phyloP scores from a whole-genome alignment of 1,140 invertebrate genomes.

The Drosophila ohnishii region DNA sequence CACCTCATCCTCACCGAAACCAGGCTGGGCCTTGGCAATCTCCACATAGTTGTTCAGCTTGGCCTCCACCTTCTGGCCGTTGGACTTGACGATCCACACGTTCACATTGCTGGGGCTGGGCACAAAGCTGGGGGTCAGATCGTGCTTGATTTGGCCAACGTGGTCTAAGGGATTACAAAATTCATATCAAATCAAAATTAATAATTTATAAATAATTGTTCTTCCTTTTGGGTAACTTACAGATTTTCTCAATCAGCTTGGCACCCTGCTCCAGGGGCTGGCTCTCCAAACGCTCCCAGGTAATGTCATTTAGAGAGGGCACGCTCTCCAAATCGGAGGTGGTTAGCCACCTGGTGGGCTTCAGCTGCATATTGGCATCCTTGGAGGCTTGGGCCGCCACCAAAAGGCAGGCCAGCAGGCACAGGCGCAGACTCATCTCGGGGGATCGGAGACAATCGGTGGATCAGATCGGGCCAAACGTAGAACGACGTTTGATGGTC shows the following conservation, averaged over 20 bases:
- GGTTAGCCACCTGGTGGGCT: constrained; percentile 68
- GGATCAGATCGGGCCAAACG: constrained; percentile 63
- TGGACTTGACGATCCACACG: constrained; percentile 69
- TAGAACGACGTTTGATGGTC: constrained; percentile 63
- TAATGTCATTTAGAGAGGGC: constrained; percentile 72
- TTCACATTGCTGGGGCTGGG: constrained; percentile 75
- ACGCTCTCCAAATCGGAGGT: constrained; percentile 59
- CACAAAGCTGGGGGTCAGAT: constrained; percentile 71
- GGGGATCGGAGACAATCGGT: neutral
- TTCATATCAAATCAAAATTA: neutral
- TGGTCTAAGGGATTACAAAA: constrained; percentile 47
- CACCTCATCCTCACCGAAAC: constrained; percentile 74
- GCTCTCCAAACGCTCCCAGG: constrained; percentile 68
- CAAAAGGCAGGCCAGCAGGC: constrained; percentile 69
- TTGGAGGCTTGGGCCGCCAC: constrained; percentile 57
- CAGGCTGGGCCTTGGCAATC: constrained; percentile 45
- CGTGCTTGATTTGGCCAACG: constrained; percentile 62
- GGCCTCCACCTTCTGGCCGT: constrained; percentile 63
- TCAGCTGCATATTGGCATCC: constrained; percentile 48
- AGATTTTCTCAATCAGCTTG: constrained; percentile 63
- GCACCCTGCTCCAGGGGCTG: constrained; percentile 68
- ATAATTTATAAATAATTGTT: neutral
- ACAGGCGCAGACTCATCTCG: constrained; percentile 64
- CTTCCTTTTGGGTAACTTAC: constrained; percentile 31
- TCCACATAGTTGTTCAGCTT: constrained; percentile 73